A percentile compares a stretch with the other conserved stretches of the same genome.
These are phyloP conservation scores for Achatina immaculata DNA, from an alignment of 1,140 invertebrate species.

Conservation along the genomic window DNA sequence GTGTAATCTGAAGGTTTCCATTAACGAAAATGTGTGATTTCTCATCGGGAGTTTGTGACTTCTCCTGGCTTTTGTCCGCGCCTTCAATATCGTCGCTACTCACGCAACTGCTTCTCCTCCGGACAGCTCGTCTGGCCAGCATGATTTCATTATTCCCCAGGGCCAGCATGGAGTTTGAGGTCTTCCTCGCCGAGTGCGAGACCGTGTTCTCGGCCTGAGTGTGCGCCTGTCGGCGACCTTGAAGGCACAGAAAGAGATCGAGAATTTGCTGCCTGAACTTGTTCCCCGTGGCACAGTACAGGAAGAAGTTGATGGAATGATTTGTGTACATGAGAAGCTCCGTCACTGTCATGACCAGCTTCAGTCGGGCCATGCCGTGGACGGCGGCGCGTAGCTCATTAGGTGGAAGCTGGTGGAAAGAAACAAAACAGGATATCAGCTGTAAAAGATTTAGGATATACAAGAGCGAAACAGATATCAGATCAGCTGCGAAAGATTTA, in stretches of 20 bases:
- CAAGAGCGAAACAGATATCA: too few relatives aligned
- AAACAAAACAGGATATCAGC: neutral
- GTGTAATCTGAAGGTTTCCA: too few relatives aligned
- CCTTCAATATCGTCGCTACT: slow-evolving; percentile 4
- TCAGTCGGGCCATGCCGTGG: slow-evolving; percentile 47
- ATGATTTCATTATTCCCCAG: neutral
- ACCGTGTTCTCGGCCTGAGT: neutral
- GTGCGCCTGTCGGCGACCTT: neutral
- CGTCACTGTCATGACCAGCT: slow-evolving; percentile 57
- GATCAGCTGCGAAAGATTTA: too few relatives aligned
- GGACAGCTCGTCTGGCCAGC: neutral
- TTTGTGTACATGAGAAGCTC: slow-evolving; percentile 71
- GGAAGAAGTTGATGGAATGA: slow-evolving; percentile 71
- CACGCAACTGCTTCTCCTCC: neutral
- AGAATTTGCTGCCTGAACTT: slow-evolving; percentile 60
- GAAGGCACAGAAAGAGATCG: slow-evolving; percentile 18
- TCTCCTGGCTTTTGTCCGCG: neutral
- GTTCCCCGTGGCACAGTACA: slow-evolving; percentile 69
- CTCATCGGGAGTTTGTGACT: too few relatives aligned
- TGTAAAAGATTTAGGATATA: too few relatives aligned
- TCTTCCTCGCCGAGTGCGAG: neutral
- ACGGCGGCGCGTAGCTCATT: neutral
- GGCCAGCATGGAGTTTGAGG: neutral
- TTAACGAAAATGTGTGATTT: too few relatives aligned
- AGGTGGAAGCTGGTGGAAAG: neutral